Base-by-base conservation (phyloP, 2,113 vertebrate genomes). In the Hippocampus zosterae region DNA sequence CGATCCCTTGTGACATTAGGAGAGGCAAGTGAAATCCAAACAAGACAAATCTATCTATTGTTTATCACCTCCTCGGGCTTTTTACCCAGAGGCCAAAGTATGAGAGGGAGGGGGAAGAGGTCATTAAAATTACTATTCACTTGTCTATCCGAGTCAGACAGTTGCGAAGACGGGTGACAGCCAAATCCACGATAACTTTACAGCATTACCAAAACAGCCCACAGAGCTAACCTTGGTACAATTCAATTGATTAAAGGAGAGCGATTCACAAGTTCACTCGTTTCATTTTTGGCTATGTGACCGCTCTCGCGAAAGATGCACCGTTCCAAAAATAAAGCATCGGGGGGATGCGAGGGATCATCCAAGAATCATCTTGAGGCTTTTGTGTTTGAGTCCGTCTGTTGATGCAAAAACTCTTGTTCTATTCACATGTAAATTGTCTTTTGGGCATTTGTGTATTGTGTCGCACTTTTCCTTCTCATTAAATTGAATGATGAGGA, bases 231-330 rank as follows among this genome's bases (percentile, higher is more conserved):
- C 88, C 87, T 90, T 89, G 86, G 86, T 86, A 87, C 85, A 86
- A 84, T 83, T 89, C 81, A 84, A 90, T 86, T 90, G 88, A 89
- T 88, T 87, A 67, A 70, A 72, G 81, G 78, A 80, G 81, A 77
- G 71, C 74, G 70, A 83, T 87, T 85, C 81, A 86, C 93, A 91
- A 94, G 93, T 95, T 96, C 93, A 93, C 92, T 93, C 95, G 96
- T 97, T 97, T 97, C 95, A 96, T 95, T 96, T 95, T 93, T 90
- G 92, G 95, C 93, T 96, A 95, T 95, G 95, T 94, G 95, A 95
- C 93, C 93, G 94, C 93, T 94, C 94, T 92, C 92, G 93, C 94
- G 96, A 95, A 97, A 96, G 95, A 96, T 91, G 92, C 93, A 94
- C 95, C 93, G 94, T 95, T 97, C 96, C 95, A 96, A 95, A 92